Conservation (phyloP, 2,797 vertebrate genomes). For the Eupleurogrammus muticus region DNA sequence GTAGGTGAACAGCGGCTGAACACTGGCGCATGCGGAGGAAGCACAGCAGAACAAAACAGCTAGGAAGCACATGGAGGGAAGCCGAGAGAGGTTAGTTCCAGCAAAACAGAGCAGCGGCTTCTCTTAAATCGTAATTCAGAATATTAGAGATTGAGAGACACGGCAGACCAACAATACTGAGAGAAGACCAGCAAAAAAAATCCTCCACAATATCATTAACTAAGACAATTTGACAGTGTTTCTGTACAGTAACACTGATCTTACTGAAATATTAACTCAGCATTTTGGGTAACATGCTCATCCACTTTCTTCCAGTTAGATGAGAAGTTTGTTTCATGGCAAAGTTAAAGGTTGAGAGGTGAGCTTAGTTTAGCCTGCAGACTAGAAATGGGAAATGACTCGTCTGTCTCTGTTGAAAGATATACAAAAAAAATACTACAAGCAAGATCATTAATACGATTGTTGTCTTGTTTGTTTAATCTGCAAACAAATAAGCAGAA, state of each 20-base stretch:
- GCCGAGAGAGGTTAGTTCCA: constrained; percentile 38
- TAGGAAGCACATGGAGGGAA: constrained; percentile 31
- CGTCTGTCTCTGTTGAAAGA: no score
- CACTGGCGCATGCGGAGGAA: constrained; percentile 33
- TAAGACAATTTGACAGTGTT: not conserved
- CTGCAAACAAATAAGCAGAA: no score
- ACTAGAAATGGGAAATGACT: no score
- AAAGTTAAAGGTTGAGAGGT: no score
- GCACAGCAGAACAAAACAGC: constrained; percentile 40
- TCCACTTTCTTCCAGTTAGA: constrained; percentile 10
- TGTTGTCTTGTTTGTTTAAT: no score
- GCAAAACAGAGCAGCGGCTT: constrained; percentile 46
- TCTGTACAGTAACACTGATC: not conserved
- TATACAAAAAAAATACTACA: no score
- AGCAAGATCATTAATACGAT: no score
- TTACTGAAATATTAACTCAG: constrained; percentile 9
- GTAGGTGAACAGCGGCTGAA: constrained; percentile 1
- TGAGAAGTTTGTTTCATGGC: constrained; percentile 17
- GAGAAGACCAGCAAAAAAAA: constrained; percentile 21
- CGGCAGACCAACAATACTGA: constrained; percentile 27
- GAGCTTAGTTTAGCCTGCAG: no score
- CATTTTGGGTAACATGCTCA: constrained; percentile 11
- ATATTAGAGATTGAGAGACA: constrained; percentile 26
- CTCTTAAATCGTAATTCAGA: constrained; percentile 44
- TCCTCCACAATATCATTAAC: not conserved